phyloP scores from a whole-genome alignment of 1,140 invertebrate species.

The Rhynchophorus ferrugineus region DNA sequence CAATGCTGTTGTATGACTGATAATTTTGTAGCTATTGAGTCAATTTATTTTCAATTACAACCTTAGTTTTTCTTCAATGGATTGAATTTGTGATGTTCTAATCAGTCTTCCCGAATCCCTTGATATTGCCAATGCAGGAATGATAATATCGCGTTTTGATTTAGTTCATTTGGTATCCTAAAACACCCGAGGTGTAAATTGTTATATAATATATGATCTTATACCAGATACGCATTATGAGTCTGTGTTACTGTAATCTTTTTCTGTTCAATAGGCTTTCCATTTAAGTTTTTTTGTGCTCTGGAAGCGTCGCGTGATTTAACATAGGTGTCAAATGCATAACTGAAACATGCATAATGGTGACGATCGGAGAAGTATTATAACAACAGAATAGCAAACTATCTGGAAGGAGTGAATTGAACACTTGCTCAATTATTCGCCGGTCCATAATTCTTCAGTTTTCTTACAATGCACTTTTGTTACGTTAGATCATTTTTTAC shows the following conservation, averaged over 20 bases:
- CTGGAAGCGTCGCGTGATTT: conserved; percentile 54
- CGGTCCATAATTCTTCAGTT: conserved; percentile 73
- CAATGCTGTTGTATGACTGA: conserved; percentile 60
- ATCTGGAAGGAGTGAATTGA: background rate
- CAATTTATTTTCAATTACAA: conserved; percentile 67
- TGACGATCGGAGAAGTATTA: conserved; percentile 84
- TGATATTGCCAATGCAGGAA: conserved; percentile 64
- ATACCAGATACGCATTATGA: conserved; percentile 64
- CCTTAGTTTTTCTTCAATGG: conserved; percentile 80
- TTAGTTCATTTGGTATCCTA: conserved; percentile 63
- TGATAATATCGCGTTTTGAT: conserved; percentile 63
- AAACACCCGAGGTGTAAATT: conserved; percentile 20
- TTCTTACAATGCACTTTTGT: too few relatives aligned
- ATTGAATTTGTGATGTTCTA: conserved; percentile 70
- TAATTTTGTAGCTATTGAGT: conserved; percentile 52
- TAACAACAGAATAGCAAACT: conserved; percentile 53
- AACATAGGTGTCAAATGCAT: conserved; percentile 85
- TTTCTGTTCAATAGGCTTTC: conserved; percentile 64
- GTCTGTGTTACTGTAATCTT: conserved; percentile 74
- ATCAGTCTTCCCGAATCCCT: conserved; percentile 63
- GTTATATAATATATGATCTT: background rate
- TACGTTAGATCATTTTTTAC: too few relatives aligned
- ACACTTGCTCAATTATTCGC: conserved; percentile 85
- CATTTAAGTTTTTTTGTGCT: conserved; percentile 65
- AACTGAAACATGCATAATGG: conserved; percentile 84